Percentiles rank a stretch among this genome's conserved stretches.
phyloP scores from a whole-genome alignment of 1,140 invertebrate species.

The Drosophila bocqueti region DNA sequence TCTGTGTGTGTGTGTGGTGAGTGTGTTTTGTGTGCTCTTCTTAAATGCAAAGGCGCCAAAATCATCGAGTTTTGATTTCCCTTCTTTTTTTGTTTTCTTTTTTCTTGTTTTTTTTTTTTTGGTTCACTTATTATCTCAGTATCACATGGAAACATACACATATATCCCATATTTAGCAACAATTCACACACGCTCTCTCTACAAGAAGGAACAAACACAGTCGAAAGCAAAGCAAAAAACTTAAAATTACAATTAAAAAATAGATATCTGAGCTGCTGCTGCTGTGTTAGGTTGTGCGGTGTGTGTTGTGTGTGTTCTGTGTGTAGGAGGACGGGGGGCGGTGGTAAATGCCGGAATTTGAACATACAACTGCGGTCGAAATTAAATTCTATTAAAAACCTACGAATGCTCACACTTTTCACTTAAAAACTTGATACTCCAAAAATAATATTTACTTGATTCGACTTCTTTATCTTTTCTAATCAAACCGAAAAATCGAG shows the following conservation, averaged over 20 bases:
- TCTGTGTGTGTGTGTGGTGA: neutral
- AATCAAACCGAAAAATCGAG: neutral
- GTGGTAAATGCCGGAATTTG: constrained; percentile 16
- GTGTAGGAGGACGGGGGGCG: constrained; percentile 9
- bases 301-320: constrained; percentile 6
- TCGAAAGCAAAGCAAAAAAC: constrained; percentile 25
- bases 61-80: constrained; percentile 39
- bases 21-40: constrained; percentile 26
- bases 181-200: constrained; percentile 61
- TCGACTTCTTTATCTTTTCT: neutral
- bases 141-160: constrained; percentile 78
- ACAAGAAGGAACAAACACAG: constrained; percentile 45
- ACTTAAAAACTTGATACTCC: neutral
- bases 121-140: constrained; percentile 84
- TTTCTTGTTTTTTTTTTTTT: constrained; percentile 24
- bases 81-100: neutral
- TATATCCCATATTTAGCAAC: constrained; percentile 72
- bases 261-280: constrained; percentile 31
- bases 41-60: constrained; percentile 59
- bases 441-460: neutral
- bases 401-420: neutral
- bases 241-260: constrained; percentile 32
- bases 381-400: neutral
- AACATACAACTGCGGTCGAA: constrained; percentile 4
- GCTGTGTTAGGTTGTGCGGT: constrained; percentile 13